Base-by-base conservation (phyloP, 1,140 invertebrate species). In the Nomia melanderi region DNA sequence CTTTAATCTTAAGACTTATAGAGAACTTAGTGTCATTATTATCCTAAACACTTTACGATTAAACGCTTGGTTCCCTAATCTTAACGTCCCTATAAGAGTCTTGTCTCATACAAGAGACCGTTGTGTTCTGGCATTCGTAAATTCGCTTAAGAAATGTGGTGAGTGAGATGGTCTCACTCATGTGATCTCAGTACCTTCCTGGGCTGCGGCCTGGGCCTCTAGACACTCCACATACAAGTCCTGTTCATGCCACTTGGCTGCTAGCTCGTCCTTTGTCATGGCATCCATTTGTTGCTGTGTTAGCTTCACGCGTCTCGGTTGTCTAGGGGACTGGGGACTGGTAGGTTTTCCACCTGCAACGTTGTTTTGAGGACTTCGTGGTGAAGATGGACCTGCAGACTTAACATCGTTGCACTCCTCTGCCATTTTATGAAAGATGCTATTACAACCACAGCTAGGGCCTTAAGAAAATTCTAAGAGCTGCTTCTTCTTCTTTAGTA, bases 151-250 rank as follows among this genome's bases (percentile, higher is more conserved):
- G 89, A 91, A 88, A 90, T 89, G 87, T 90, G 87, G 86, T 75
- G 86, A 86, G 87, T 85, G 85, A 91, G 86, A 79, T 83, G 85
- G 73, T 82, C 87, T 90, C 89, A 86, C 86, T 88, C 89, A 83
- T 88, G 86, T 89, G 87, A 90, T 90, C 89, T 92, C 88, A 90
- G 88, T 93, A 93, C 92, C 92, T 92, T 93, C 92, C 88, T 93
- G 90, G 85, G 91, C 85, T 89, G 92, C 86, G 81, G 89, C 85
- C 79, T 93, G 92, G 65, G 90, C 86, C 88, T 93, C 93, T 85
- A 94, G 89, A 80, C 85, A 90, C 80, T 94, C 93, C 85, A 93
- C 85, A 89, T 93, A 93, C 67, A 92, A 90, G 74, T 93, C 93
- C 89, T 93, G 92, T 87, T 93, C 92, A 73, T 90, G 89, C 93